These are phyloP conservation scores for Tetranychus cinnabarinus DNA, from an alignment of 1,140 invertebrate species.

Conservation along the genomic window DNA sequence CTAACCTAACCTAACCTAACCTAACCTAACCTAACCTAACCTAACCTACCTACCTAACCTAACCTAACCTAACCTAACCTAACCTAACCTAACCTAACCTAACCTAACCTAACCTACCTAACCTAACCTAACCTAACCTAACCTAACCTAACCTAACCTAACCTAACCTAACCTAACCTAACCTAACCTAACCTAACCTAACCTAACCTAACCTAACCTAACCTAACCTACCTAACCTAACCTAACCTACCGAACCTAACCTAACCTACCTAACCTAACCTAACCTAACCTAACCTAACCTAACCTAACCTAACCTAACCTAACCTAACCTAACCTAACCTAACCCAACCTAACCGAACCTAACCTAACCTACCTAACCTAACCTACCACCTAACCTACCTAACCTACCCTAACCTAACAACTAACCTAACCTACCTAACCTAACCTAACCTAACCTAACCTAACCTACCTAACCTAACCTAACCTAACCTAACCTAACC, in stretches of 20 bases:
- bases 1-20: no score
- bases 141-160: conserved; percentile 13
- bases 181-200: conserved; percentile 14
- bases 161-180: conserved; percentile 13
- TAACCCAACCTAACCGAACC: conserved; percentile 10
- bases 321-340: conserved; percentile 9
- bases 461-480: conserved; percentile 15
- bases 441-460: conserved; percentile 14
- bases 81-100: no score
- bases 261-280: conserved; percentile 11
- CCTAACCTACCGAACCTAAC: no score
- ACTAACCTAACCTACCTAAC: conserved; percentile 13
- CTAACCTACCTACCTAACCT: no score
- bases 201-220: conserved; percentile 14
- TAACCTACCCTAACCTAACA: conserved; percentile 8
- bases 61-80: no score
- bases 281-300: conserved; percentile 12
- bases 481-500: conserved; percentile 15
- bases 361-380: no score
- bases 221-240: conserved; percentile 15
- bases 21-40: no score
- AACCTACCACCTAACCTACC: background rate
- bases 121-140: conserved; percentile 14
- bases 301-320: conserved; percentile 14
- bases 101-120: conserved; percentile 10